phyloP scores from a whole-genome alignment of 2,888 invertebrate genomes.

The Aphodius sticticus region DNA sequence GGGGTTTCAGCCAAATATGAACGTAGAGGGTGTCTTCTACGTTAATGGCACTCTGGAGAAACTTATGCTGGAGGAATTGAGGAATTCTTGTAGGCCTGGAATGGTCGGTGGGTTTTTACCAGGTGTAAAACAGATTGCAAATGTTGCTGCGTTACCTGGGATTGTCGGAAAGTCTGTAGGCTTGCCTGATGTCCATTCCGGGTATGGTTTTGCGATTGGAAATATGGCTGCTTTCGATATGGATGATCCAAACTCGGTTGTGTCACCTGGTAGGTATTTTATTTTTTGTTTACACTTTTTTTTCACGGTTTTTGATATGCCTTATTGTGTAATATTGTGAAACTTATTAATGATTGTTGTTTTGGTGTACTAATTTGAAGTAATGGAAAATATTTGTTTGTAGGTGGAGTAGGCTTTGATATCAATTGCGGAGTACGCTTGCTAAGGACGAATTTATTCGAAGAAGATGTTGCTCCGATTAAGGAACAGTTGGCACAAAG shows the following conservation, averaged over 20 bases:
- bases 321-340: not conserved
- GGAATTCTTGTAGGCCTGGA: constrained; percentile 88
- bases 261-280: constrained; percentile 76
- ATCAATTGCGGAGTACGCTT: constrained; percentile 98
- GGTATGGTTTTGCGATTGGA: constrained; percentile 99
- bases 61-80: constrained; percentile 96
- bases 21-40: constrained; percentile 97
- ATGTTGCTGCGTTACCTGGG: constrained; percentile 97
- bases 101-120: constrained; percentile 96
- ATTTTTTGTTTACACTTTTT: not conserved
- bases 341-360: too few relatives aligned
- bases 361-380: too few relatives aligned
- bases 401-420: constrained; percentile 96
- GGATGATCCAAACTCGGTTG: constrained; percentile 88
- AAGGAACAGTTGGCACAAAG: constrained; percentile 97
- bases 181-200: constrained; percentile 96
- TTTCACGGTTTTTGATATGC: not conserved
- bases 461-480: constrained; percentile 91
- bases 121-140: constrained; percentile 98
- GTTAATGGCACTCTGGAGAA: constrained; percentile 91
- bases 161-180: constrained; percentile 95
- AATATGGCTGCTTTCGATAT: constrained; percentile 99
- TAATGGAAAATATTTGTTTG: constrained; percentile 12
- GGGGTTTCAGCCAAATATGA: constrained; percentile 99
- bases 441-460: constrained; percentile 91